Conservation (phyloP, 1,140 invertebrate species). For the Drosophila nigrodunni region DNA sequence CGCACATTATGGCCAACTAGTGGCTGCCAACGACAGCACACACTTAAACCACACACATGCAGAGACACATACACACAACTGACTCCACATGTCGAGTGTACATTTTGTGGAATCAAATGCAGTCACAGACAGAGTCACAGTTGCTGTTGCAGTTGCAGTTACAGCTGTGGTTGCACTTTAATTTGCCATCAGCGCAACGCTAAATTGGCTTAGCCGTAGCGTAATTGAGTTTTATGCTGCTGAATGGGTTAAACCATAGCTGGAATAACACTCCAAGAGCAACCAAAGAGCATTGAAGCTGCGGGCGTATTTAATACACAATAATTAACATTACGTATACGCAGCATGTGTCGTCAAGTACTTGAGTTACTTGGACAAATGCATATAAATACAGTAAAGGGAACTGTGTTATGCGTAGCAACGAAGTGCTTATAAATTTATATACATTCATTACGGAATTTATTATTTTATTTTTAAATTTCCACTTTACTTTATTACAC, state of each 20-base stretch:
- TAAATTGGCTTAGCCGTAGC: conserved; percentile 38
- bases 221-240: conserved; percentile 69
- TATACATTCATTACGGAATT: no score
- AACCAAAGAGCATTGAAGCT: background rate
- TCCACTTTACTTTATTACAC: no score
- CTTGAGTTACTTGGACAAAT: no score
- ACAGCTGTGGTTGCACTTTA: conserved; percentile 37
- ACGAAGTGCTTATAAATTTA: no score
- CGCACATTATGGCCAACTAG: conserved; percentile 67
- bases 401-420: no score
- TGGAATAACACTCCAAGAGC: background rate
- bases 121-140: background rate
- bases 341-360: conserved; percentile 4
- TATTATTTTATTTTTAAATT: no score
- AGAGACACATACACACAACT: no score
- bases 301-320: conserved; percentile 32
- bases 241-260: conserved; percentile 18
- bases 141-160: conserved; percentile 9
- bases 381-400: no score
- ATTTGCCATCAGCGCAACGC: conserved; percentile 37
- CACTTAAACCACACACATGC: conserved; percentile 2
- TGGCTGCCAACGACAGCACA: conserved; percentile 44
- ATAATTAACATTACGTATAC: conserved; percentile 39
- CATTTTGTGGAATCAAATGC: conserved; percentile 23
- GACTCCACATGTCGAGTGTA: conserved; percentile 18